Evolutionary conservation across 2,113 vertebrate genomes (phyloP).

Genomic region (Ochotona princeps): DNA sequence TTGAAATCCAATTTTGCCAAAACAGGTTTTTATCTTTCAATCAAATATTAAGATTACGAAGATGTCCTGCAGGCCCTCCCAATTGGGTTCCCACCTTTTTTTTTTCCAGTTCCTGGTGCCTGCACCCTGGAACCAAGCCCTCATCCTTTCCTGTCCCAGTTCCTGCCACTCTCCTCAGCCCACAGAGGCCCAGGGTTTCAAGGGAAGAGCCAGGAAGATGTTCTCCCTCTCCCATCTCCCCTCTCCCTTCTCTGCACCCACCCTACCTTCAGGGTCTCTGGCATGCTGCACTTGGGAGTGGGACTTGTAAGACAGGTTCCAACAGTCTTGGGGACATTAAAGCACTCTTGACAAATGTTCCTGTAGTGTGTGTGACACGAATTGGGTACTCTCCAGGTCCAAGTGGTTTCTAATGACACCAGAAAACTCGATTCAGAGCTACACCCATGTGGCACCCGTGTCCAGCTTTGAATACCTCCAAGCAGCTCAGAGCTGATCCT

Average conservation of each 20-base stretch:
- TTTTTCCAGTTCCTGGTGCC: background rate
- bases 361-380: background rate
- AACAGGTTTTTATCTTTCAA: conserved; percentile 41
- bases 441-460: background rate
- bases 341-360: conserved; percentile 20
- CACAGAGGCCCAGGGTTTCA: background rate
- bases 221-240: background rate
- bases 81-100: background rate
- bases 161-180: background rate
- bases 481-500: conserved; percentile 65
- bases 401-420: conserved; percentile 23
- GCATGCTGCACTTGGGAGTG: background rate
- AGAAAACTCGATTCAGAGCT: background rate
- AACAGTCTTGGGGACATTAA: conserved; percentile 1
- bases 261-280: background rate
- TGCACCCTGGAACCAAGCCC: background rate
- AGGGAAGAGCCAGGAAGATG: background rate
- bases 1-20: background rate
- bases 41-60: conserved; percentile 43
- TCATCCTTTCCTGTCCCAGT: background rate
- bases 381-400: background rate
- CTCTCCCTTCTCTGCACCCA: background rate
- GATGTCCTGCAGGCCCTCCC: background rate
- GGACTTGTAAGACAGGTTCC: conserved; percentile 10
- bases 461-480: conserved; percentile 60